Conservation (phyloP, 2,797 vertebrate species). For the Pelochelys cantorii region DNA sequence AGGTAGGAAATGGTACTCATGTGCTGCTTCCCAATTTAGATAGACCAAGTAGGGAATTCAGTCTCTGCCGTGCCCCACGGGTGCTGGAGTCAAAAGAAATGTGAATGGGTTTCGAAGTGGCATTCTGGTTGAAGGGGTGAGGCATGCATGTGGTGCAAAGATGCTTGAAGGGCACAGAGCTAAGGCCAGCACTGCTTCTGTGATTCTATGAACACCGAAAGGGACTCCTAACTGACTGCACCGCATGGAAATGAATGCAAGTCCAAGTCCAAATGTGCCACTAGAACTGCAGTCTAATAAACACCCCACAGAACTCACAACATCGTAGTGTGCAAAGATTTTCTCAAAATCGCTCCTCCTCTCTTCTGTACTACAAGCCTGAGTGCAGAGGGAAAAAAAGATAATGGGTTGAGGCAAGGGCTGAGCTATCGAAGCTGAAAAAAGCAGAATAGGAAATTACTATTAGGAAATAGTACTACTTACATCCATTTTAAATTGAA, state of each 20-base stretch:
- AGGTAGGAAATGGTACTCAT: neutral
- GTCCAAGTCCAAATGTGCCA: rapidly evolving
- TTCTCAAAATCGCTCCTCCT: constrained; percentile 95
- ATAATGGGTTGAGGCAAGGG: neutral
- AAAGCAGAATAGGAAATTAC: rapidly evolving
- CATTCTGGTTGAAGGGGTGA: neutral
- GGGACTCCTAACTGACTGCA: neutral
- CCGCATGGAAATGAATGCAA: neutral
- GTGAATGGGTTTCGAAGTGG: neutral
- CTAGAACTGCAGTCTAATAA: neutral
- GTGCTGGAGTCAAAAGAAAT: neutral
- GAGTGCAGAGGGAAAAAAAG: neutral
- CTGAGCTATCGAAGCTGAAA: neutral
- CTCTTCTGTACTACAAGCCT: constrained; percentile 90
- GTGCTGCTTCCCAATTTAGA: neutral
- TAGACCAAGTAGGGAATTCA: neutral
- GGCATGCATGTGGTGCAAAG: neutral
- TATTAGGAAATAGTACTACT: constrained; percentile 73
- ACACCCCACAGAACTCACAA: constrained; percentile 84
- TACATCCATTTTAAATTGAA: constrained; percentile 96
- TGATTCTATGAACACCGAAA: neutral
- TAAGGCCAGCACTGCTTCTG: neutral
- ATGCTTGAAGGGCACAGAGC: rapidly evolving
- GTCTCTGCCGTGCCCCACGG: neutral
- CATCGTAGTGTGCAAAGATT: constrained; percentile 95